Base-by-base conservation (phyloP, 1,140 invertebrate species). In the Callitettix versicolor region DNA sequence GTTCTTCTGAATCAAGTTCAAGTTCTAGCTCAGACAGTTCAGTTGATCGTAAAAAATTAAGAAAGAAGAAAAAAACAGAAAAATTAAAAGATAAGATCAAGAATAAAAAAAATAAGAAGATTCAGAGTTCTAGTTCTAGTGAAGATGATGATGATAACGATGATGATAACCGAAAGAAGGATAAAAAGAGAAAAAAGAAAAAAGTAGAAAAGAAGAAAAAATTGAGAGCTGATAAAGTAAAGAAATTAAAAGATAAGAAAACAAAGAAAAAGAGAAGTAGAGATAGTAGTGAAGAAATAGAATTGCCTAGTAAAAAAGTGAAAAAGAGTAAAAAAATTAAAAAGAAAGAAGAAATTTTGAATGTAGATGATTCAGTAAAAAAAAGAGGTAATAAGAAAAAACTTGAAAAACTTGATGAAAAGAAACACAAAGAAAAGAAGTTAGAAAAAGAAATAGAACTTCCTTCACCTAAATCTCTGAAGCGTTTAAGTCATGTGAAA, bases 21-120 rank as follows among this genome's bases (percentile, higher is more conserved):
- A 46, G 41, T 34, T 55, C 54, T 11, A 56, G 44, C 24, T 56
- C 54, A 40, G 56, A 53, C n/a, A 58, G 51, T 24, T 58, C 56
- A 17, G 36, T 48, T n/a, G 56, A 54, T 49, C 15, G 26, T 3
- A 58, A 48, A 49, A 58, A 54, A 40, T 26, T 18, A n/a, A 49
- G 26, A 30, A 30, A 58, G 46, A 58, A 54, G 54, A 53, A 47
- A 20, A 58, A 58, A 49, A 36, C 22, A 17, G 22, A 40, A 26
- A 53, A 42, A 20, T 26, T 34, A 24, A 58, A 58, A 43, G 43
- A 40, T 4, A 58, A 58, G 34, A 20, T 38, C 15, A 54, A 34
- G 20, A 14, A 21, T 15, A 58, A 54, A 41, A 54, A 54, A 17
- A 58, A 58, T 20, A 58, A 48, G 36, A 54, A 49, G 38, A n/a